Conservation (phyloP, 2,113 vertebrate genomes). For the Malaclemys terrapin region DNA sequence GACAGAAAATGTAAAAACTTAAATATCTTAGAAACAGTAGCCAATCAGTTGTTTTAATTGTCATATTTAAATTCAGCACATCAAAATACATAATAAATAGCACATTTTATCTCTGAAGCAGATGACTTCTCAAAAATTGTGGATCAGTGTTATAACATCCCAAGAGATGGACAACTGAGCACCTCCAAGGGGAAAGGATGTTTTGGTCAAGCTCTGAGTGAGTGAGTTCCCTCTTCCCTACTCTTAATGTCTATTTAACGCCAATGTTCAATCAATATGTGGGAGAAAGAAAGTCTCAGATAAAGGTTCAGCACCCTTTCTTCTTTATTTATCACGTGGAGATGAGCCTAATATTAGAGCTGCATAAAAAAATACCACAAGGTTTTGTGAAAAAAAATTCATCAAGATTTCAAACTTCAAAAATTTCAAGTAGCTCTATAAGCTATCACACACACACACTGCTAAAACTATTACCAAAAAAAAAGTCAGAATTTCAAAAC, state of each 20-base stretch:
- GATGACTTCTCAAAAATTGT: too few species aligned
- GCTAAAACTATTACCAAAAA: neutral
- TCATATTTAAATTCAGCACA: too few species aligned
- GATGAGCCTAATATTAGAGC: neutral
- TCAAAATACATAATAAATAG: too few species aligned
- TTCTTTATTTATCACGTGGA: neutral
- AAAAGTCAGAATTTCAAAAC: neutral
- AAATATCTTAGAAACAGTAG: too few species aligned
- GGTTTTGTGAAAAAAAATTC: neutral
- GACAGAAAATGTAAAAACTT: too few species aligned
- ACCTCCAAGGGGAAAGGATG: neutral
- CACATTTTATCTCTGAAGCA: too few species aligned
- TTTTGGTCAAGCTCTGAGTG: neutral
- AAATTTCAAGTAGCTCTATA: neutral
- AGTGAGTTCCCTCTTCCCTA: neutral
- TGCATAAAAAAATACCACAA: neutral
- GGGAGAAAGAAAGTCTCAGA: conserved; percentile 31
- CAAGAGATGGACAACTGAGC: neutral
- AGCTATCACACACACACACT: neutral
- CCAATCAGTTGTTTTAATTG: too few species aligned
- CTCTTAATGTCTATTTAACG: neutral
- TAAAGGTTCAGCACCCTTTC: conserved; percentile 37
- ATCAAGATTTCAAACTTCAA: neutral
- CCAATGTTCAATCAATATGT: conserved; percentile 14
- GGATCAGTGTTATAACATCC: fast-evolving